Conservation (phyloP, 2,888 invertebrate species). For the Platycnemis pennipes region DNA sequence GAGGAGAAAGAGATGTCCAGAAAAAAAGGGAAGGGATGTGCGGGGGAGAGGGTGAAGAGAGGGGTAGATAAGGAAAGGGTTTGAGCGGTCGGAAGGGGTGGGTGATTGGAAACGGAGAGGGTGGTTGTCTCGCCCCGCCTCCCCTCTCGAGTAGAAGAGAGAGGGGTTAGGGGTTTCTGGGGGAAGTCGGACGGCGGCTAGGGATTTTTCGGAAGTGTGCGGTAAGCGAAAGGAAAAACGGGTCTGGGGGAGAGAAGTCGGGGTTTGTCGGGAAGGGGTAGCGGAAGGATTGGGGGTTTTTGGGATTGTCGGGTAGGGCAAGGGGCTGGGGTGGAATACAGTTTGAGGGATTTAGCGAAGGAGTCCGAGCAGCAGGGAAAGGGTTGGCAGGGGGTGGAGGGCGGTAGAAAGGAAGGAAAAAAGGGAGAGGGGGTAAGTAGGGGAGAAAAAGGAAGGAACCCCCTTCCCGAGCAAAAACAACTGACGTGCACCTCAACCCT, state of each 20-base stretch:
- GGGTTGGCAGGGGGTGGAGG: neutral
- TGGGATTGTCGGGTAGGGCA: neutral
- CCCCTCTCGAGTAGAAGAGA: neutral
- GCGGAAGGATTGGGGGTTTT: constrained; percentile 5
- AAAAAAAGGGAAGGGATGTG: neutral
- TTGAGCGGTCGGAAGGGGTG: neutral
- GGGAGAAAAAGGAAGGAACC: neutral
- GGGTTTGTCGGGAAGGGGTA: neutral
- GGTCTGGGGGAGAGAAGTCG: constrained; percentile 19
- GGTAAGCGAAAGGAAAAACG: neutral
- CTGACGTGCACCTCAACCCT: constrained; percentile 50
- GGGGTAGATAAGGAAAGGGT: constrained; percentile 1
- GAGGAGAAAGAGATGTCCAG: constrained; percentile 39
- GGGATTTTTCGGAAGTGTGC: constrained; percentile 29
- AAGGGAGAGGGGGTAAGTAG: neutral
- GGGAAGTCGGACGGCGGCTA: neutral
- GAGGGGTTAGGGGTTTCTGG: neutral
- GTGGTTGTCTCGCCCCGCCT: neutral
- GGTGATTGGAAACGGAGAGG: constrained; percentile 48
- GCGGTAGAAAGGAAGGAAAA: constrained; percentile 34
- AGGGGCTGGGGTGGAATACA: neutral
- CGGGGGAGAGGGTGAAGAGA: neutral
- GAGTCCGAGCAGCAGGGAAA: neutral
- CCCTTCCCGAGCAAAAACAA: constrained; percentile 27
- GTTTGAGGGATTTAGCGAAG: constrained; percentile 26